Base-by-base conservation (phyloP, 2,797 vertebrate species). In the Scolopax bukidnonensis region DNA sequence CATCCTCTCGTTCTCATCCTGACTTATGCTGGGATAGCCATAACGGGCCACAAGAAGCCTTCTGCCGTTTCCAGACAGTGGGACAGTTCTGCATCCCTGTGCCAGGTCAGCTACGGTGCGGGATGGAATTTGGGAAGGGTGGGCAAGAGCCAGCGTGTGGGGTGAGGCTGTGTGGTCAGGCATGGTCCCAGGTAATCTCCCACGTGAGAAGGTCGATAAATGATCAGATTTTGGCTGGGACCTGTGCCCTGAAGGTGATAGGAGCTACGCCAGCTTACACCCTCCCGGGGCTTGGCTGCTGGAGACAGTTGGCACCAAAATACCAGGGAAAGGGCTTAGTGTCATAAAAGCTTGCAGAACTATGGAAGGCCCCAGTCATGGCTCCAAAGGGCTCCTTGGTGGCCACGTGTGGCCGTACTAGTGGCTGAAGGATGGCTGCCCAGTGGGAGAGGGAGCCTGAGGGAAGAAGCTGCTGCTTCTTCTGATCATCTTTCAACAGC, bases 381-480 rank as follows among this genome's bases (percentile, higher is more conserved):
- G 40, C 45, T 81, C 61, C 36, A 14, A 2, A 78, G 18, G 54
- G 36, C 36, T 60, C 59, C 36, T 17, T 32, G 27, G 54, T 51
- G 64, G 43, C 75, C 63, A 27, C 1, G 3, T 8, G 50, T 0
- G 14, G 12, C 70, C 2, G 1, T 24, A 60, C 48, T 57, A 38
- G 36, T 36, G 43, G 54, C 76, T 3, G 3, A 74, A 4, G 65
- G 45, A 8, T 1, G 4, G 63, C 63, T 82, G 40, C 33, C 56
- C 68, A 28, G 67, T 3, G 6, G 38, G 51, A 76, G 51, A 57
- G 2, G 0, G 53, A 27, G 32, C 73, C 63, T 2, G 12, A 25
- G 64, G 68, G 68, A 74, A 65, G 82, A 27, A 86, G 53, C 71
- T 79, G 84, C 87, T 87, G 77, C 57, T 92, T 50, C 68, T 56